These are phyloP conservation scores for Drosophila colorata DNA, from an alignment of 2,888 invertebrate species.

Conservation along the genomic window DNA sequence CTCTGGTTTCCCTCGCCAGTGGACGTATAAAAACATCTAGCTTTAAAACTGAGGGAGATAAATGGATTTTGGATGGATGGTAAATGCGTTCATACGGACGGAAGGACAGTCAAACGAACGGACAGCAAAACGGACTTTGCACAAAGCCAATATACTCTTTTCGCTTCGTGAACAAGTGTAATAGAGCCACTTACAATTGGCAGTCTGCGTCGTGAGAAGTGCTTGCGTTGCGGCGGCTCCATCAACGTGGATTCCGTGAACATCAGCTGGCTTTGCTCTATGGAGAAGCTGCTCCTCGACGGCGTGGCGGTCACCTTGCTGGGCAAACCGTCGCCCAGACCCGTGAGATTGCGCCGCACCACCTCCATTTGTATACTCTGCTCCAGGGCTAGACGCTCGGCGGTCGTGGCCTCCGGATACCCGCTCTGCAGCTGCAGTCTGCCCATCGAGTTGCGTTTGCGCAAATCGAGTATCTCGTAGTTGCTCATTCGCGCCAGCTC, in stretches of 20 bases:
- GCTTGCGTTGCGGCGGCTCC: not conserved
- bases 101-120: too few species aligned
- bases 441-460: slow-evolving; percentile 76
- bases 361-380: slow-evolving; percentile 66
- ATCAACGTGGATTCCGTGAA: not conserved
- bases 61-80: too few species aligned
- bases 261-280: not conserved
- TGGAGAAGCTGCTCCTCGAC: not conserved
- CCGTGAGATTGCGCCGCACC: slow-evolving; percentile 46
- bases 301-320: not conserved
- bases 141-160: too few species aligned
- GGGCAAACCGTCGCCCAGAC: slow-evolving; percentile 2
- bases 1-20: too few species aligned
- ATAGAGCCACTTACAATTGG: slow-evolving; percentile 20
- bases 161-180: too few species aligned
- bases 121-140: too few species aligned
- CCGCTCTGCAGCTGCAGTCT: slow-evolving; percentile 30
- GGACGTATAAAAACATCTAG: too few species aligned
- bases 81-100: too few species aligned
- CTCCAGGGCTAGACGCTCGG: slow-evolving; percentile 55
- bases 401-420: not conserved
- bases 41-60: too few species aligned
- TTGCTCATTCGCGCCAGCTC: slow-evolving; percentile 75
- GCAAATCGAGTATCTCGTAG: slow-evolving; percentile 77
- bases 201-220: not conserved